Evolutionary conservation across 2,797 vertebrate genomes (phyloP), one percentile per base, ranked within the genome.

Genomic region (Chaunax sp.): DNA sequence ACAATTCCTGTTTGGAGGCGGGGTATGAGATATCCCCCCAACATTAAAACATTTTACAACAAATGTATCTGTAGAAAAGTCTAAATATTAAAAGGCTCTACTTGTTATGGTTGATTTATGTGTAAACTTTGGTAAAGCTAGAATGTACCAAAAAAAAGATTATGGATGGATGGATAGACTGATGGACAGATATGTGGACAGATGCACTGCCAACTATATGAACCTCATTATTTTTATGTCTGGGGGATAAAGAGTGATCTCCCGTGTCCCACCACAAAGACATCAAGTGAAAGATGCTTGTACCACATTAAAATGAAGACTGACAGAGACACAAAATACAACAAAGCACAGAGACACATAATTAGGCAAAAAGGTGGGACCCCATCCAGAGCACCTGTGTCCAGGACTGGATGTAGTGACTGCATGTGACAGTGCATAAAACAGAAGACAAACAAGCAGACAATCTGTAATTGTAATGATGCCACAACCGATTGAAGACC

Each of bases 381-480:
- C 74, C 14, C 9, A 65, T 71, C 78, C 69, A 84, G 75, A 68
- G 73, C 73, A 84, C 73, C 80, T 83, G 73, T 56, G 54, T 75
- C 66, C 52, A 25, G 37, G 25, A 58, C 71, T 72, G 60, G 38
- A 19, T 57, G 60, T 62, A 38, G 72, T 76, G 71, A 65, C 49
- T 44, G 66, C 43, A 70, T 59, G 64, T 56, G 57, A 75, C 64
- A 22, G n/a, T 43, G 58, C 47, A 57, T 38, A 63, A 75, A 72
- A 25, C 14, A 75, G 20, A 46, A 45, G 30, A 76, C 51, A 77
- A 67, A 77, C 52, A 75, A 50, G 20, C 12, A 55, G 50, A 55
- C 54, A 49, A 19, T 64, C 40, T 12, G 18, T 69, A 53, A 77
- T 35, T 65, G 41, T 52, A 64, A 61, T 61, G 60, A 60, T 45